Evolutionary conservation across 2,113 vertebrate genomes (phyloP).

Genomic region (Heterotis niloticus): DNA sequence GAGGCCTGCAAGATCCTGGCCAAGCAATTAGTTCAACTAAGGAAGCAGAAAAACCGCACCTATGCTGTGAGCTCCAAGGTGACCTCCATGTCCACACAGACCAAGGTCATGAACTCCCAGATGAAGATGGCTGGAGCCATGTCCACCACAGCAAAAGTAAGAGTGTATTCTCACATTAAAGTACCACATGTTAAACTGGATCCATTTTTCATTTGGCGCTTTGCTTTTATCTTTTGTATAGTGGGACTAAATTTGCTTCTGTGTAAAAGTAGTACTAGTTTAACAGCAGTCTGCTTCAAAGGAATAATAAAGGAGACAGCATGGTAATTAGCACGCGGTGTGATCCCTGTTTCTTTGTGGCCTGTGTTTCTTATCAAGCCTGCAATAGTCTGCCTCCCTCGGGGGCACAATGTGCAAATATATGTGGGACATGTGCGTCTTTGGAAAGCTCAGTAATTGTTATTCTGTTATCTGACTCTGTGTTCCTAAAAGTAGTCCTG

Average conservation of each 20-base stretch:
- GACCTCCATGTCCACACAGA: conserved; percentile 92
- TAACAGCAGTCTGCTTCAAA: conserved; percentile 27
- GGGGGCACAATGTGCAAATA: neutral
- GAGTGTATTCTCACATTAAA: conserved; percentile 13
- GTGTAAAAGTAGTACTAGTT: conserved; percentile 16
- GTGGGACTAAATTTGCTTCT: neutral
- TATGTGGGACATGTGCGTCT: neutral
- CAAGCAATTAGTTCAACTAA: conserved; percentile 88
- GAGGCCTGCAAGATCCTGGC: conserved; percentile 94
- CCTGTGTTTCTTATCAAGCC: conserved; percentile 17
- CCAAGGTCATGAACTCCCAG: conserved; percentile 98
- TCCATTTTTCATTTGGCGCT: neutral
- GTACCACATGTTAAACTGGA: neutral
- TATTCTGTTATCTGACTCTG: neutral
- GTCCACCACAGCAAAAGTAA: conserved; percentile 91
- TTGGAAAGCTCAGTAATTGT: neutral
- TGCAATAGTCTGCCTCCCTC: neutral
- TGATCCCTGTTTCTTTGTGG: neutral
- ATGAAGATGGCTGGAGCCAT: conserved; percentile 99
- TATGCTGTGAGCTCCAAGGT: conserved; percentile 97
- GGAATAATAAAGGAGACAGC: conserved; percentile 35
- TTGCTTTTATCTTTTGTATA: neutral
- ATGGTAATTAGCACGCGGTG: conserved; percentile 27
- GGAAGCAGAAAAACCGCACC: conserved; percentile 91
- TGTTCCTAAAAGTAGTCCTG: neutral